Percentiles rank a stretch among this genome's conserved stretches.
These are phyloP conservation scores for Xestia c-nigrum DNA, from an alignment of 2,888 invertebrate species.

Conservation along the genomic window DNA sequence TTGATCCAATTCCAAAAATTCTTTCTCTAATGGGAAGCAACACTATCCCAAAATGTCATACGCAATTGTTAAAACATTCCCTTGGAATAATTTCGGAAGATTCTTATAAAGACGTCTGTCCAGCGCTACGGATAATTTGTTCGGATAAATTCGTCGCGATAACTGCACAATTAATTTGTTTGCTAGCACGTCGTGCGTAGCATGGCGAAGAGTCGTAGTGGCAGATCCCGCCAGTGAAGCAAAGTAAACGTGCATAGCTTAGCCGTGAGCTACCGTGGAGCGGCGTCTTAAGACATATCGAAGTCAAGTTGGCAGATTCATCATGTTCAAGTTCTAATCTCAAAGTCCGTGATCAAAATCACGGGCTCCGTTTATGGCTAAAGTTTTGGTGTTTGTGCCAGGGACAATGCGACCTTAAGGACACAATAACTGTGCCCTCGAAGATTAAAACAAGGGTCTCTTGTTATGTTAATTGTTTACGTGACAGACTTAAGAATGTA, in stretches of 20 bases:
- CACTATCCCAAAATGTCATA: background rate
- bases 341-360: conserved; percentile 71
- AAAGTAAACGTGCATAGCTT: background rate
- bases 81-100: background rate
- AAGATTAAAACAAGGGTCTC: conserved; percentile 74
- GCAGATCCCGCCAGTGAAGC: background rate
- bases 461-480: conserved; percentile 80
- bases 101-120: background rate
- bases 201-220: background rate
- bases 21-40: background rate
- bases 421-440: conserved; percentile 70
- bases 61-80: background rate
- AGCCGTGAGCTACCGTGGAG: background rate
- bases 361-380: conserved; percentile 77
- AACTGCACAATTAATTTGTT: background rate
- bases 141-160: background rate
- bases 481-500: conserved; percentile 69
- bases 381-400: conserved; percentile 80
- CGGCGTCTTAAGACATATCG: conserved; percentile 29
- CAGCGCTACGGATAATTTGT: background rate
- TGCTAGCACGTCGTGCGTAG: background rate
- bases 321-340: conserved; percentile 66
- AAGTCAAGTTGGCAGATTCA: conserved; percentile 57
- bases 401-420: conserved; percentile 76
- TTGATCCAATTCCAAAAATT: background rate